These are phyloP conservation scores for Pasiphila rectangulata DNA, from an alignment of 2,888 invertebrate species.

Conservation along the genomic window DNA sequence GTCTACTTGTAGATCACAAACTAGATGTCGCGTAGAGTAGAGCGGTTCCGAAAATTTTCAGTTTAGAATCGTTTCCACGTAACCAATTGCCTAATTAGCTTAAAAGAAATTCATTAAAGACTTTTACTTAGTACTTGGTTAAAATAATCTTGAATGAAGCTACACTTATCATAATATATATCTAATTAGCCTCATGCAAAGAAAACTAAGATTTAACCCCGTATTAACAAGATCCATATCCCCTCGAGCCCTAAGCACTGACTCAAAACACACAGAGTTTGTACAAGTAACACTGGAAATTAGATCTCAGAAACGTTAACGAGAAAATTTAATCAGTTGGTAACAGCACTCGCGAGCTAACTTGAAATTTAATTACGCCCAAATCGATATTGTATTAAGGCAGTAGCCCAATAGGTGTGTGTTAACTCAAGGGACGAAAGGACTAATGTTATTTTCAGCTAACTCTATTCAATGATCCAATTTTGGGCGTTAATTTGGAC, in stretches of 20 bases:
- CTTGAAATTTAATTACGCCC: conserved; percentile 20
- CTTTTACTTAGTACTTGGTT: background rate
- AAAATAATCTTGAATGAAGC: background rate
- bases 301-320: conserved; percentile 22
- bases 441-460: no score
- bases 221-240: conserved; percentile 1
- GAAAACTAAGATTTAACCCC: conserved; percentile 1
- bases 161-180: no score
- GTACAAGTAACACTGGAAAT: conserved; percentile 19
- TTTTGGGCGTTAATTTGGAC: no score
- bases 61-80: no score
- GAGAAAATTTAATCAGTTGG: conserved; percentile 34
- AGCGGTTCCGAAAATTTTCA: no score
- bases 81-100: no score
- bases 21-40: no score
- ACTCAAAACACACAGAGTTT: conserved; percentile 10
- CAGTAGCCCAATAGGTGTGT: background rate
- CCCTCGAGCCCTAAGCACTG: background rate
- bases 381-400: background rate
- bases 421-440: no score
- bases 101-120: background rate
- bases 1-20: no score
- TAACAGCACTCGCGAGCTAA: conserved; percentile 19
- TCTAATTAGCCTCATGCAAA: background rate
- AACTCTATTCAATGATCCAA: no score